These are phyloP conservation scores for Leuciscus waleckii DNA, from an alignment of 2,797 vertebrate species.

Conservation along the genomic window DNA sequence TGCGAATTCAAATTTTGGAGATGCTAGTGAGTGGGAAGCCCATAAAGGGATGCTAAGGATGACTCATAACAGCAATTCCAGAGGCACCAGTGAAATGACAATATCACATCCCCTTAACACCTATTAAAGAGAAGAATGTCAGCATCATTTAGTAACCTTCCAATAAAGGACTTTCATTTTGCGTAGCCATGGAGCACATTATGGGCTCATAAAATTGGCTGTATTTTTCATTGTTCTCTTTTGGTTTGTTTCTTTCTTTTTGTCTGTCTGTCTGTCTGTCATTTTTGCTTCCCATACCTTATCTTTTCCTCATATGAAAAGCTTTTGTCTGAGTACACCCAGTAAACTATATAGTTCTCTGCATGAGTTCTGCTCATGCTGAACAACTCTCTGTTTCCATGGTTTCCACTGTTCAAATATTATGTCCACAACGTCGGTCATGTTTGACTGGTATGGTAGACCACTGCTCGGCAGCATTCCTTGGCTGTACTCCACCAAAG, in stretches of 20 bases:
- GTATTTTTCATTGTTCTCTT: background rate
- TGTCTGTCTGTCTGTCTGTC: background rate
- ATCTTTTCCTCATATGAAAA: conserved; percentile 19
- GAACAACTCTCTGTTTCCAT: conserved; percentile 42
- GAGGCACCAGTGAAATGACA: conserved; percentile 27
- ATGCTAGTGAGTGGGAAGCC: conserved; percentile 9
- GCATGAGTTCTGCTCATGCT: conserved; percentile 8
- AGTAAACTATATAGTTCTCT: conserved; percentile 30
- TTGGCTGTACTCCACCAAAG: conserved; percentile 23
- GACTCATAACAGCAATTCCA: conserved; percentile 34
- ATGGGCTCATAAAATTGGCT: background rate
- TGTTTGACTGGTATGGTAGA: conserved; percentile 20
- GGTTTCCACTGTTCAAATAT: conserved; percentile 40
- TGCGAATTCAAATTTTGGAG: conserved; percentile 6
- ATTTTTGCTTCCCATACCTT: conserved; percentile 27
- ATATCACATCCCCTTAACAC: conserved; percentile 6
- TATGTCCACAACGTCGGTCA: conserved; percentile 35
- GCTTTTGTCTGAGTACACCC: conserved; percentile 33
- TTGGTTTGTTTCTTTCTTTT: background rate
- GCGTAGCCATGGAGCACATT: background rate
- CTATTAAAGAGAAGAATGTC: conserved; percentile 5
- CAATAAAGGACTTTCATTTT: conserved; percentile 21
- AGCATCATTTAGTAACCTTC: conserved; percentile 21
- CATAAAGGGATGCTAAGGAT: conserved; percentile 10
- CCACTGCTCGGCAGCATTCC: background rate